Conservation (phyloP, 2,797 vertebrate genomes). For the Taenioides sp. region DNA sequence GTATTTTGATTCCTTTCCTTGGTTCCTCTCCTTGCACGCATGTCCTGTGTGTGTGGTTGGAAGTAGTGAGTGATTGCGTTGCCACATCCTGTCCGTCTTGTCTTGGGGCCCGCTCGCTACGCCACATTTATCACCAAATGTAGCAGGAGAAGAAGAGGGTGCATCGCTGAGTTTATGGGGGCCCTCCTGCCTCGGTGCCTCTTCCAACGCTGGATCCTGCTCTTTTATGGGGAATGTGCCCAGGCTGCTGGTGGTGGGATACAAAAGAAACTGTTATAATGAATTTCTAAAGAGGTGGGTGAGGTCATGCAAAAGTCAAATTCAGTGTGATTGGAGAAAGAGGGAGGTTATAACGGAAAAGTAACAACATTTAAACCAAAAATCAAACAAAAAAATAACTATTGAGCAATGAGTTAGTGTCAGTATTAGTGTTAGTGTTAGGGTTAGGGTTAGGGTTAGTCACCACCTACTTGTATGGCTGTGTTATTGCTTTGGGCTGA, state of each 20-base stretch:
- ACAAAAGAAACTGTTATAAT: neutral
- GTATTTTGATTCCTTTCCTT: neutral
- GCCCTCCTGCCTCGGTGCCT: slow-evolving; percentile 13
- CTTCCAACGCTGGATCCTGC: slow-evolving; percentile 11
- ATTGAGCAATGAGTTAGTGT: neutral
- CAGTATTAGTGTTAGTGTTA: neutral
- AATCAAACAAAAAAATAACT: neutral
- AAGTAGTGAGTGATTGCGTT: slow-evolving; percentile 47
- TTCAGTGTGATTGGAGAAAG: neutral
- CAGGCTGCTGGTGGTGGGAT: neutral
- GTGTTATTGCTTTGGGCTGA: too few relatives aligned
- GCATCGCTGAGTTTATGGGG: slow-evolving; percentile 36
- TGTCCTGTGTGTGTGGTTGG: neutral
- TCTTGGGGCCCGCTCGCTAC: slow-evolving; percentile 44
- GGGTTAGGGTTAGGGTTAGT: too few relatives aligned
- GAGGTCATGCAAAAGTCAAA: neutral
- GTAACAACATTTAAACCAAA: neutral
- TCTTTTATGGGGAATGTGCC: slow-evolving; percentile 7
- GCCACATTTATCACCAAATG: slow-evolving; percentile 70
- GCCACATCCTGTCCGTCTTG: slow-evolving; percentile 32
- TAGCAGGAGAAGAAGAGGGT: slow-evolving; percentile 27
- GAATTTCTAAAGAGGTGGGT: neutral
- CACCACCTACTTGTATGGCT: too few relatives aligned
- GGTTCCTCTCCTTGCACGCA: neutral
- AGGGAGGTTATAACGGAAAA: neutral